Percentiles rank a stretch among this genome's conserved stretches.
Conservation (phyloP, 1,140 invertebrate genomes). For the Liolophura sinensis region DNA sequence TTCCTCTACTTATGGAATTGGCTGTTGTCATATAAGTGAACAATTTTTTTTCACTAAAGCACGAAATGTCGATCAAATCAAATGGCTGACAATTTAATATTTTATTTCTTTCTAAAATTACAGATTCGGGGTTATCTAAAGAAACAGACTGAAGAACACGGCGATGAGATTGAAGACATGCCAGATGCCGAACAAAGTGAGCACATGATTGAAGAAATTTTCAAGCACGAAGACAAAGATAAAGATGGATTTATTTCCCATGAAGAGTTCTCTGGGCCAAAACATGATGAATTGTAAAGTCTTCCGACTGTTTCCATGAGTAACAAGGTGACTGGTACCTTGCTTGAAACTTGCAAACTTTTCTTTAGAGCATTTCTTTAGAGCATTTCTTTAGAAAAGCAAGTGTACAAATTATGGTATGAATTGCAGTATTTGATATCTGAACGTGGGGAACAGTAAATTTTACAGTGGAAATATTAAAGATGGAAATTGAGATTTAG, state of each 20-base stretch:
- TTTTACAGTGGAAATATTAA: too few relatives aligned
- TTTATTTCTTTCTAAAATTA: conserved; percentile 21
- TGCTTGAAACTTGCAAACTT: too few relatives aligned
- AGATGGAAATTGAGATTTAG: too few relatives aligned
- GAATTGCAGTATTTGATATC: too few relatives aligned
- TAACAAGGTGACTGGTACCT: too few relatives aligned
- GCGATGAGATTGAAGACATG: background rate
- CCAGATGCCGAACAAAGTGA: conserved; percentile 71
- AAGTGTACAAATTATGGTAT: too few relatives aligned
- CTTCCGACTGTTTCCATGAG: too few relatives aligned
- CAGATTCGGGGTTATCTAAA: conserved; percentile 88
- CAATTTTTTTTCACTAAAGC: too few relatives aligned
- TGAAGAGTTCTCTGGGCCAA: conserved; percentile 94
- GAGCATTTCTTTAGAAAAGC: too few relatives aligned
- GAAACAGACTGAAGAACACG: conserved; percentile 68
- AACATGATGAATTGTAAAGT: conserved; percentile 91
- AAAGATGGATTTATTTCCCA: conserved; percentile 84
- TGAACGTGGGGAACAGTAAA: too few relatives aligned
- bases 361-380: too few relatives aligned
- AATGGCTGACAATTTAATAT: background rate
- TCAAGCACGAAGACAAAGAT: conserved; percentile 79
- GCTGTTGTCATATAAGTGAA: background rate
- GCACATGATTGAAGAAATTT: conserved; percentile 93
- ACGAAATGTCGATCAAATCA: background rate
- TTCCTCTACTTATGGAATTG: background rate